These are phyloP conservation scores for Rhingia campestris DNA, from an alignment of 2,888 invertebrate genomes.

Conservation along the genomic window DNA sequence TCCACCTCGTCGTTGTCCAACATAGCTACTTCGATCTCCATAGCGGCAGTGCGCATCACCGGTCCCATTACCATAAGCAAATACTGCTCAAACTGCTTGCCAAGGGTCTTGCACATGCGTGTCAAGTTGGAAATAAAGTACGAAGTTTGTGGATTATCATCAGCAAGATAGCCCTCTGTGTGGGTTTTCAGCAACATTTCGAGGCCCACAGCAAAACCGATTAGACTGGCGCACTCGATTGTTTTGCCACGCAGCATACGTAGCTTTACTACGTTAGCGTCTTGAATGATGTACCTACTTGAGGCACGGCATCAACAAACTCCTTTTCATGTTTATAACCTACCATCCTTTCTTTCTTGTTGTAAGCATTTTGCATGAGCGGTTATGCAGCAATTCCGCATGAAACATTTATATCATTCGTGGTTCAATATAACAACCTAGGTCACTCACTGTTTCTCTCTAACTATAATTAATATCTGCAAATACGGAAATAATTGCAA, in stretches of 20 bases:
- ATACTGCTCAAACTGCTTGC: conserved; percentile 93
- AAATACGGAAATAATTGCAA: too few species aligned
- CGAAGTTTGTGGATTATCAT: conserved; percentile 98
- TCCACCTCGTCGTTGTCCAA: conserved; percentile 92
- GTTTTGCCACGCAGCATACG: conserved; percentile 98
- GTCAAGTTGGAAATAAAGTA: conserved; percentile 99
- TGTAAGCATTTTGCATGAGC: too few species aligned
- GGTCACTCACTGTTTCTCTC: too few species aligned
- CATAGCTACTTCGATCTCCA: conserved; percentile 94
- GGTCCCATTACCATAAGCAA: conserved; percentile 95
- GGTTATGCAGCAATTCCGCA: too few species aligned
- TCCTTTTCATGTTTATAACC: too few species aligned
- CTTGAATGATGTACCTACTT: conserved; percentile 98
- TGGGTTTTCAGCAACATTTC: conserved; percentile 95
- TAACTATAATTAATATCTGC: too few species aligned
- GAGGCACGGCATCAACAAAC: conserved; percentile 96
- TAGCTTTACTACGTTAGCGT: conserved; percentile 93
- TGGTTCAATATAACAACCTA: too few species aligned
- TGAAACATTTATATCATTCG: too few species aligned
- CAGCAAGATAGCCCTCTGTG: conserved; percentile 91
- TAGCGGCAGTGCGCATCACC: conserved; percentile 92
- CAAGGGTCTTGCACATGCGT: conserved; percentile 97
- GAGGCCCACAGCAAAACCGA: conserved; percentile 93
- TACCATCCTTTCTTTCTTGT: too few species aligned
- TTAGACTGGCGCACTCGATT: conserved; percentile 98